Evolutionary conservation across 2,888 invertebrate species (phyloP).

Genomic region (Perithous albicinctus): DNA sequence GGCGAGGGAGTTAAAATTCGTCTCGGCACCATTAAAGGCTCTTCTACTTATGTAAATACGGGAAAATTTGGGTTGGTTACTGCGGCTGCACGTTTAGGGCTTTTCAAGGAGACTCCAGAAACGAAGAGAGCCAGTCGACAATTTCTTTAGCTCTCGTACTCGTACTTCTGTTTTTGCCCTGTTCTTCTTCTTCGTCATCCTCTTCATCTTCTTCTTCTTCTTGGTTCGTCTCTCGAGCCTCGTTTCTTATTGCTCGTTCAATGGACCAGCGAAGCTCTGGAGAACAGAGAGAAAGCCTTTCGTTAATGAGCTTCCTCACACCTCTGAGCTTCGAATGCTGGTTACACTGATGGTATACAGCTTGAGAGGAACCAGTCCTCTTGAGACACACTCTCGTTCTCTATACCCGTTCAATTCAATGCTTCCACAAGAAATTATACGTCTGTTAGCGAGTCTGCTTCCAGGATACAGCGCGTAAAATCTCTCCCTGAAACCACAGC

Average conservation of each 20-base stretch:
- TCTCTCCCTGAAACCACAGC: neutral
- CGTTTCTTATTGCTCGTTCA: slow-evolving; percentile 34
- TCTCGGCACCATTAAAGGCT: slow-evolving; percentile 73
- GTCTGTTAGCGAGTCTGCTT: slow-evolving; percentile 75
- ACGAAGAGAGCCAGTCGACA: slow-evolving; percentile 40
- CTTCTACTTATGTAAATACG: slow-evolving; percentile 81
- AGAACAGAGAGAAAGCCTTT: slow-evolving; percentile 77
- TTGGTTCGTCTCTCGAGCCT: neutral
- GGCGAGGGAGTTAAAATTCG: slow-evolving; percentile 55
- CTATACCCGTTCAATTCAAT: slow-evolving; percentile 80
- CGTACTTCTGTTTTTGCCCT: slow-evolving; percentile 19
- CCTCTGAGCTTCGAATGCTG: slow-evolving; percentile 81
- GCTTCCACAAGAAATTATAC: slow-evolving; percentile 82
- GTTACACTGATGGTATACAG: slow-evolving; percentile 80
- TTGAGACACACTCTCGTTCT: slow-evolving; percentile 71
- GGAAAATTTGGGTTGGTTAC: slow-evolving; percentile 73
- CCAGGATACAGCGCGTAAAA: slow-evolving; percentile 7
- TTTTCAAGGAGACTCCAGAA: slow-evolving; percentile 35
- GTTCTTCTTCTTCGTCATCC: neutral
- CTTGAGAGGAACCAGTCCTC: slow-evolving; percentile 37
- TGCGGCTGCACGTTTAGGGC: slow-evolving; percentile 14
- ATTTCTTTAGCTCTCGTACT: slow-evolving; percentile 25
- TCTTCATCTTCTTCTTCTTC: slow-evolving; percentile 1
- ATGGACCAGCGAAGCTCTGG: slow-evolving; percentile 22
- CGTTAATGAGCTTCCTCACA: slow-evolving; percentile 84